phyloP scores from a whole-genome alignment of 2,797 vertebrate species.

The Petrocephalus schoutedeni region DNA sequence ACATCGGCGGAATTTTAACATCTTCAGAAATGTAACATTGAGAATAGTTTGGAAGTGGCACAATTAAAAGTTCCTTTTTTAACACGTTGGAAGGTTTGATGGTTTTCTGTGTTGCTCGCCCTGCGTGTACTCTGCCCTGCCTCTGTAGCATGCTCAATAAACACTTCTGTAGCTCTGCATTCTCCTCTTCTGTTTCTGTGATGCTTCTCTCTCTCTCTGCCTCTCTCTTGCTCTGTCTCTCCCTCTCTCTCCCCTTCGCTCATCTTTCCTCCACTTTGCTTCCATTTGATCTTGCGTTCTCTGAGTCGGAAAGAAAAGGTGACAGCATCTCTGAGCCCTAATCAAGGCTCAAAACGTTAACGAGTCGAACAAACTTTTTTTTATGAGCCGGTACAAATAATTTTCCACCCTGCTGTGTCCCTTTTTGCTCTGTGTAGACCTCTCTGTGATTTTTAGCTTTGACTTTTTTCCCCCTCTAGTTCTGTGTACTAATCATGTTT shows the following conservation, averaged over 20 bases:
- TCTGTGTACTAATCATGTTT: conserved; percentile 58
- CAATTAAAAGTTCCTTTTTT: conserved; percentile 92
- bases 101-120: conserved; percentile 66
- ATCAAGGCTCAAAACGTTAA: not conserved
- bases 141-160: conserved; percentile 96
- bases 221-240: conserved; percentile 55
- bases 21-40: conserved; percentile 84
- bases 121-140: conserved; percentile 77
- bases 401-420: conserved; percentile 66
- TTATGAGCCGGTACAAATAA: not conserved
- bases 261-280: conserved; percentile 69
- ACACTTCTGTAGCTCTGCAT: conserved; percentile 84
- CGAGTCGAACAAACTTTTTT: not conserved
- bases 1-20: conserved; percentile 82
- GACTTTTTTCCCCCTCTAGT: conserved; percentile 53
- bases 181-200: conserved; percentile 81
- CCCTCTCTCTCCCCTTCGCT: conserved; percentile 25
- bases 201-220: conserved; percentile 62
- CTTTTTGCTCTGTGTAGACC: conserved; percentile 53
- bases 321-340: not conserved
- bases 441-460: conserved; percentile 50
- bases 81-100: conserved; percentile 77
- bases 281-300: conserved; percentile 67
- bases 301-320: conserved; percentile 61
- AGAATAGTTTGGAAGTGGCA: conserved; percentile 80